phyloP scores from a whole-genome alignment of 2,888 invertebrate species.

The Zeuzera pyrina region DNA sequence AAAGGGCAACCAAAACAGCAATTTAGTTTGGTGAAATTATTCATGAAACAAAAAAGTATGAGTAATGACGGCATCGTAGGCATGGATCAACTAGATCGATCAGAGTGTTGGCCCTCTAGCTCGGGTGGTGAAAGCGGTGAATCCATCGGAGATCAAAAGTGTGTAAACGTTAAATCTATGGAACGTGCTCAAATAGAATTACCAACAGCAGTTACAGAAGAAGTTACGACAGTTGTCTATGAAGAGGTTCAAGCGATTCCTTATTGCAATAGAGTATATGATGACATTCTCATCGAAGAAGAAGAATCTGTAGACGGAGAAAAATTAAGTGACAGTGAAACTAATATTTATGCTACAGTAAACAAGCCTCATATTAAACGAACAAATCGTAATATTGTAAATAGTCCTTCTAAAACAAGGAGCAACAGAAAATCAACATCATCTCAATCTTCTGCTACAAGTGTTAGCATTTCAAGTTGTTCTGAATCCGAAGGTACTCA shows the following conservation, averaged over 20 bases:
- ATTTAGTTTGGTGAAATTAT: slow-evolving; percentile 88
- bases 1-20: slow-evolving; percentile 77
- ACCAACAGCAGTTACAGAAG: slow-evolving; percentile 67
- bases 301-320: slow-evolving; percentile 56
- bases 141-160: slow-evolving; percentile 64
- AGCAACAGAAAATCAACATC: slow-evolving; percentile 55
- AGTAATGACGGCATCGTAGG: slow-evolving; percentile 83
- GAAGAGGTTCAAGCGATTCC: slow-evolving; percentile 49
- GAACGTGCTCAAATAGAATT: slow-evolving; percentile 67
- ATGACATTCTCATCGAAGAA: slow-evolving; percentile 62
- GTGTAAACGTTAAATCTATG: slow-evolving; percentile 31
- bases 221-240: slow-evolving; percentile 44
- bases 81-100: slow-evolving; percentile 81
- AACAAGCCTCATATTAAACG: slow-evolving; percentile 58
- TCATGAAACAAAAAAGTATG: slow-evolving; percentile 91
- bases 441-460: slow-evolving; percentile 65
- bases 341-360: slow-evolving; percentile 60
- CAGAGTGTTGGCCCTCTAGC: slow-evolving; percentile 84
- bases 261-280: slow-evolving; percentile 55
- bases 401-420: slow-evolving; percentile 57
- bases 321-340: slow-evolving; percentile 55
- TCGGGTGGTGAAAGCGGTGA: slow-evolving; percentile 76
- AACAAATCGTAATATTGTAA: slow-evolving; percentile 69
- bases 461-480: slow-evolving; percentile 68
- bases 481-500: slow-evolving; percentile 71